Conservation (phyloP, 1,140 invertebrate species). For the Schlechtendalia chinensis region DNA sequence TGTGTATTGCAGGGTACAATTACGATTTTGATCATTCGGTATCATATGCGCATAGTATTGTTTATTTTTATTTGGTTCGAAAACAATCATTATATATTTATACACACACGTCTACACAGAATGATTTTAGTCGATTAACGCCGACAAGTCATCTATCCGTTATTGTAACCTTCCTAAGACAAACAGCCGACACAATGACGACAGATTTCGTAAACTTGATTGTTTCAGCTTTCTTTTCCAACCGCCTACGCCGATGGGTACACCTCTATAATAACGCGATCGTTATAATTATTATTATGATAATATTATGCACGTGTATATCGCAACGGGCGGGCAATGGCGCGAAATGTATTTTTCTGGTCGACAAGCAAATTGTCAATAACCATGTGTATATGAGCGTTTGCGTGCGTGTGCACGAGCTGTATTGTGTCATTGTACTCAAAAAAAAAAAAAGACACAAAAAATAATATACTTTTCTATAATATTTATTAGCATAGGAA, state of each 20-base stretch:
- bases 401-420: background rate
- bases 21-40: background rate
- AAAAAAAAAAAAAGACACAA: background rate
- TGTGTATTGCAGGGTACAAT: background rate
- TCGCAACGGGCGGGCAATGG: slow-evolving; percentile 1
- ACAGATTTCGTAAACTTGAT: slow-evolving; percentile 40
- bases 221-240: slow-evolving; percentile 27
- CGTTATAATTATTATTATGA: background rate
- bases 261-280: slow-evolving; percentile 5
- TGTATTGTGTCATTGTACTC: background rate
- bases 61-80: too few species aligned
- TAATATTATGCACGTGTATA: background rate
- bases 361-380: background rate
- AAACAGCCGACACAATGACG: slow-evolving; percentile 20
- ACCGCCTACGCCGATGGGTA: slow-evolving; percentile 25
- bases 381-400: background rate
- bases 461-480: background rate
- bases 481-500: slow-evolving; percentile 15
- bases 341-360: background rate
- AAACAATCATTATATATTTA: background rate
- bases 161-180: slow-evolving; percentile 21
- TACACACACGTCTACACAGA: background rate
- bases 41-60: too few species aligned
- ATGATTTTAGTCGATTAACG: background rate
- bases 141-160: background rate